phyloP scores from a whole-genome alignment of 2,113 vertebrate species.

The Marmota flaviventris region DNA sequence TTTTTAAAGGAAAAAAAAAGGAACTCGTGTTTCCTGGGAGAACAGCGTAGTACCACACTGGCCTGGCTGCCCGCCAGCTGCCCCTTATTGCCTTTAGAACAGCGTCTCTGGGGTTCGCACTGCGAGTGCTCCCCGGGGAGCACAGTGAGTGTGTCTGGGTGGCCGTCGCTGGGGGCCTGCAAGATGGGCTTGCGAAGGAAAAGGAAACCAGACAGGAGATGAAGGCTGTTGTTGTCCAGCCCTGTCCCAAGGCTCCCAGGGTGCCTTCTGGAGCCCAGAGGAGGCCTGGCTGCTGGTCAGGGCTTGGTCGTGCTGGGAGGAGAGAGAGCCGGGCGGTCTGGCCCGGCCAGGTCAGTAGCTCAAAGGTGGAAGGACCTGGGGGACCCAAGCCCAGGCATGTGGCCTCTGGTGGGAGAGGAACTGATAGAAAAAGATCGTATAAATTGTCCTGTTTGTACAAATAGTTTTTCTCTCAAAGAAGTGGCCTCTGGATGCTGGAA shows the following conservation, averaged over 20 bases:
- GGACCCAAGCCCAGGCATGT: not conserved
- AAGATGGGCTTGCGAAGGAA: slow-evolving; percentile 14
- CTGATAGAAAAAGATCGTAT: slow-evolving; percentile 53
- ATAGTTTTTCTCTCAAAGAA: slow-evolving; percentile 72
- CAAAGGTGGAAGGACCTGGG: not conserved
- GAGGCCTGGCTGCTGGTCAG: not conserved
- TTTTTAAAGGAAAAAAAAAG: slow-evolving; percentile 68
- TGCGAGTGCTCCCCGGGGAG: not conserved
- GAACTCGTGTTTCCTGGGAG: slow-evolving; percentile 71
- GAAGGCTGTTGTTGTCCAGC: slow-evolving; percentile 17
- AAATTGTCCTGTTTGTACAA: slow-evolving; percentile 76
- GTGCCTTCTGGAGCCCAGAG: not conserved
- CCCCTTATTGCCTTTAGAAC: slow-evolving; percentile 78
- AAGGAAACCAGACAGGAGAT: slow-evolving; percentile 7
- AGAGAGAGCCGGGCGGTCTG: not conserved
- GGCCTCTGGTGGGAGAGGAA: not conserved
- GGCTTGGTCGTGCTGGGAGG: not conserved
- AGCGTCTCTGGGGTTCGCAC: not conserved
- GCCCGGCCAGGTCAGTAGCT: not conserved
- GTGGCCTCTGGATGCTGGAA: slow-evolving; percentile 52
- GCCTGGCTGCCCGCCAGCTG: not conserved
- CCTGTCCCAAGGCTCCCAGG: not conserved
- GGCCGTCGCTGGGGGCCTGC: not conserved
- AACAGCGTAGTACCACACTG: slow-evolving; percentile 48
- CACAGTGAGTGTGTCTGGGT: slow-evolving; percentile 21